These are phyloP conservation scores for Aphodius sticticus DNA, from an alignment of 2,888 invertebrate genomes.

Conservation along the genomic window DNA sequence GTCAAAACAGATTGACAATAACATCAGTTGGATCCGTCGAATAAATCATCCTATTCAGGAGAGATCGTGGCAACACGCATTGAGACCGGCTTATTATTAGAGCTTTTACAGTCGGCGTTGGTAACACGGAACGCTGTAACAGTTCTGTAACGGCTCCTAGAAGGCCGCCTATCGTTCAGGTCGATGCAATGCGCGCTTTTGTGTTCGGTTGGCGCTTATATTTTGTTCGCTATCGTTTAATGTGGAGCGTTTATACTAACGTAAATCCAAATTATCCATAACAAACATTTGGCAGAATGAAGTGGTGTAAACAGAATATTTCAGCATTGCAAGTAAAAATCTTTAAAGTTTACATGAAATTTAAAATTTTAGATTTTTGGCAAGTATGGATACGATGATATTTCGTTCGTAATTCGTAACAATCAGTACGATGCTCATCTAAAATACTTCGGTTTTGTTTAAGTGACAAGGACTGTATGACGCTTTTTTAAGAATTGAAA, in stretches of 20 bases:
- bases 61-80: constrained; percentile 45
- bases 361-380: no score
- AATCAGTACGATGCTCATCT: no score
- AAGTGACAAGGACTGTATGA: no score
- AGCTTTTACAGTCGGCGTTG: constrained; percentile 35
- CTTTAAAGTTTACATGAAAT: no score
- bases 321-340: no score
- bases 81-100: constrained; percentile 39
- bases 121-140: constrained; percentile 27
- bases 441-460: no score
- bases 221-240: neutral
- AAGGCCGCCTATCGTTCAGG: constrained; percentile 25
- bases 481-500: no score
- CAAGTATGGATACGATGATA: no score
- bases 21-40: constrained; percentile 47
- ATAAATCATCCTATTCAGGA: constrained; percentile 49
- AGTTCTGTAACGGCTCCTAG: constrained; percentile 15
- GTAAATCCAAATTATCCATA: neutral
- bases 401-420: no score
- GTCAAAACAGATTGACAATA: constrained; percentile 46
- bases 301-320: no score
- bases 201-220: neutral
- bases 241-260: neutral
- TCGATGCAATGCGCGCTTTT: neutral
- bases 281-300: neutral